Evolutionary conservation across 2,113 vertebrate genomes (phyloP), one percentile per base, ranked within the genome.

Genomic region (Strix aluco): DNA sequence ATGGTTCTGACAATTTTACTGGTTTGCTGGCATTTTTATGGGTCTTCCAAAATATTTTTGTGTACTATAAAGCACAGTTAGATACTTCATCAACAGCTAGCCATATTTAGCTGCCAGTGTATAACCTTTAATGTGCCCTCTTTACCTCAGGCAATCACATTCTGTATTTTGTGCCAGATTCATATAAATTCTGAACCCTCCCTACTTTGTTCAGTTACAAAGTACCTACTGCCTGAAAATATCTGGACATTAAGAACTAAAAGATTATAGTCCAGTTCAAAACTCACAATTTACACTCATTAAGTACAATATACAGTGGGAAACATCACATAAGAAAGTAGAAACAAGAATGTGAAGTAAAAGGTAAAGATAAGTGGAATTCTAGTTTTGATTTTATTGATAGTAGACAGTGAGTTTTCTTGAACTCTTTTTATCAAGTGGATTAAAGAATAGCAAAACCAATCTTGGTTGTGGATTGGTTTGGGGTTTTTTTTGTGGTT

Each of bases 311-410:
- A 40, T 62, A 47, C 9, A 70, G 8, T 16, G 5, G 38, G 20
- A 73, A 83, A 88, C 49, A 74, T 47, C 52, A 77, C 21, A 36
- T 46, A 63, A 38, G 30, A 55, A 91, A 88, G 44, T 67, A 84
- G 52, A 83, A 95, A 77, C 8, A 73, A 66, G 66, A 65, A 83
- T 69, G 58, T 38, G 18, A 83, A 91, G 40, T 38, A 66, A 78
- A 79, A 70, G 36, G 40, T 40, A 57, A 44, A 58, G 42, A 34
- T 61, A 92, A 78, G 6, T 5, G 18, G 16, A 83, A 58, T 89
- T 87, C 88, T 54, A 71, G 29, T 93, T 95, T 96, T 90, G 22
- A 63, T 87, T 69, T 74, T n/a, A 85, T 55, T 62, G 22, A 72
- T 34, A 80, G 25, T 38, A 83, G 40, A 74, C 18, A 89, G 27